Evolutionary conservation across 2,888 invertebrate genomes (phyloP), one percentile per base, ranked within the genome.

Genomic region (Metallyticus violacea): DNA sequence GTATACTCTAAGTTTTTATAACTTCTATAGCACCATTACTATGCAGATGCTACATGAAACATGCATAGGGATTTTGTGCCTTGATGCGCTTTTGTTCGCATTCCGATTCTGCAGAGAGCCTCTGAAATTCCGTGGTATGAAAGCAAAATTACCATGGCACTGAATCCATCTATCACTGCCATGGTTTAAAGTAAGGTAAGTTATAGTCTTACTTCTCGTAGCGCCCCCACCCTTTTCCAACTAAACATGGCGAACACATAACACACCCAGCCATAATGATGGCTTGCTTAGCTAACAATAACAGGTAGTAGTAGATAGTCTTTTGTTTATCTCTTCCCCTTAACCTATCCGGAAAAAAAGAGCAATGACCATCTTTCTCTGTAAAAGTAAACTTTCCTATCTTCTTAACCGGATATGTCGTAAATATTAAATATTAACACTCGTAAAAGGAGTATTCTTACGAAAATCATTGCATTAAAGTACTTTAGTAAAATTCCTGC

Each of bases 81-180:
- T 62, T 62, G 15, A 15, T 15, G 22, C 40, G 22, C 40, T 62
- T 62, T 62, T 62, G 40, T 22, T 22, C 40, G 40, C 22, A 62
- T 15, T 15, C 22, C 2, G 40, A 62, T 62, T 62, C 40, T 62
- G 40, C 40, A 26, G 76, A 25, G 26, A 76, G 62, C 76, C 26
- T 82, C 76, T 76, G 76, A 76, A 82, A 76, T 26, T 82, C 76
- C 76, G 83, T 62, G 77, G 83, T 28, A 83, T 77, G 83, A 83
- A 83, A 83, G 29, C 83, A 77, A 83, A 83, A 83, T 83, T 83
- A 83, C 83, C 83, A 28, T 83, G 77, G 77, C 77, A 25, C 77
- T 77, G 77, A 83, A 83, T 83, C 77, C 83, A 83, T 83, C 83
- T 83, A 77, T 83, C 83, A 83, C 29, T 40, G 77, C 40, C 83